These are phyloP conservation scores for Acrocephalus arundinaceus DNA, from an alignment of 2,113 vertebrate species.

Conservation along the genomic window DNA sequence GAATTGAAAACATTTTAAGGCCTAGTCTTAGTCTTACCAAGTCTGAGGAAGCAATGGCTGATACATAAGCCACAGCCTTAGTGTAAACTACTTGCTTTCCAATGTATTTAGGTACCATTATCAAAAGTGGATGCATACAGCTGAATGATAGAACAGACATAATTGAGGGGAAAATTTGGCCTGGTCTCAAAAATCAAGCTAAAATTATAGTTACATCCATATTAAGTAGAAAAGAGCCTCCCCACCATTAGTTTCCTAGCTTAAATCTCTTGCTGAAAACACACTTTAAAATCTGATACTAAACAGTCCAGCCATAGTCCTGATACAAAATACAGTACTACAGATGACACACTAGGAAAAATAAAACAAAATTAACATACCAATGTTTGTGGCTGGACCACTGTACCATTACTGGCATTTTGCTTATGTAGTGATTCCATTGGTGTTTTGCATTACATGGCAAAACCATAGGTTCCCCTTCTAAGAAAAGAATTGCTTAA, in stretches of 20 bases:
- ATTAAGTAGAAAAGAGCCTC: background rate
- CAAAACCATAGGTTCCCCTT: constrained; percentile 68
- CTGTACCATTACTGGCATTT: constrained; percentile 87
- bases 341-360: constrained; percentile 75
- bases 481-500: constrained; percentile 73
- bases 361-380: constrained; percentile 86
- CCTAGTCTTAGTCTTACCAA: background rate
- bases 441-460: constrained; percentile 80
- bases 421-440: constrained; percentile 89
- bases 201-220: background rate
- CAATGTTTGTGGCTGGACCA: constrained; percentile 83
- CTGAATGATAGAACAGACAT: background rate
- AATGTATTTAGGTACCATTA: background rate
- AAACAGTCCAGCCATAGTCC: constrained; percentile 19
- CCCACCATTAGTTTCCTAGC: background rate
- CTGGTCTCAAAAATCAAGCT: background rate
- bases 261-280: constrained; percentile 23
- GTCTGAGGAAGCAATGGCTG: background rate
- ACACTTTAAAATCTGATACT: constrained; percentile 50
- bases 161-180: constrained; percentile 15
- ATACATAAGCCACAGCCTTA: background rate
- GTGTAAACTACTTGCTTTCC: background rate
- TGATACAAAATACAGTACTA: constrained; percentile 61
- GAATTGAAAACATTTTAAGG: background rate
- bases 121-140: background rate